Percentiles rank a stretch among this genome's conserved stretches.
Conservation (phyloP, 2,888 invertebrate species). For the Oegoconia quadripuncta region DNA sequence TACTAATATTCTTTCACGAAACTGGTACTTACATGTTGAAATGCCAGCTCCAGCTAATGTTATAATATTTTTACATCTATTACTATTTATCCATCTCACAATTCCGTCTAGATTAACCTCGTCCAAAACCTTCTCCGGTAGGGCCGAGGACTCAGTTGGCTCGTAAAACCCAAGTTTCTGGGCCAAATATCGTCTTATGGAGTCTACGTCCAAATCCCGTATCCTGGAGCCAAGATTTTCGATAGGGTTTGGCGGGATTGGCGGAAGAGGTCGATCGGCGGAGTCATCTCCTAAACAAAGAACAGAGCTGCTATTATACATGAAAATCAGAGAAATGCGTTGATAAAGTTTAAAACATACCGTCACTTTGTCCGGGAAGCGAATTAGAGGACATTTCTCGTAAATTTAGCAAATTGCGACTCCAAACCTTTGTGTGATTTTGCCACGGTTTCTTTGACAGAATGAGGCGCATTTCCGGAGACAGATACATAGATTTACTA, state of each 20-base stretch:
- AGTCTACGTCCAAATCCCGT: constrained; percentile 79
- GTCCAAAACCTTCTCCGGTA: constrained; percentile 77
- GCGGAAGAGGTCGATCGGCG: constrained; percentile 41
- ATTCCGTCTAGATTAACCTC: constrained; percentile 87
- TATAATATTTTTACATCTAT: constrained; percentile 90
- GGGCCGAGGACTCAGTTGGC: constrained; percentile 48
- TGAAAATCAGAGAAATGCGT: constrained; percentile 25
- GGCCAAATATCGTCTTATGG: constrained; percentile 81
- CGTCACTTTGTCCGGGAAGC: constrained; percentile 65
- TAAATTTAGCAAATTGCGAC: constrained; percentile 60
- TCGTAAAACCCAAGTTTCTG: constrained; percentile 81
- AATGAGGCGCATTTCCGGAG: constrained; percentile 51
- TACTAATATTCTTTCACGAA: constrained; percentile 6
- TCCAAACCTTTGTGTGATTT: constrained; percentile 56
- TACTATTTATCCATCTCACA: constrained; percentile 86
- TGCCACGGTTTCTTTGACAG: constrained; percentile 63
- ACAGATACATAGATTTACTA: constrained; percentile 28
- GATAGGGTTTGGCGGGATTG: constrained; percentile 59
- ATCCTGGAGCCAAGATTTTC: constrained; percentile 55
- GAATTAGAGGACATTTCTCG: constrained; percentile 70
- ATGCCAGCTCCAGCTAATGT: constrained; percentile 98
- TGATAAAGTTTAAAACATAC: constrained; percentile 33
- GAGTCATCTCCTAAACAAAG: constrained; percentile 56
- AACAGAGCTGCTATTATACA: no score
- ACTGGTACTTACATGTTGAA: constrained; percentile 89